Base-by-base conservation (phyloP, 2,888 invertebrate genomes). In the Hedychridium roseum region DNA sequence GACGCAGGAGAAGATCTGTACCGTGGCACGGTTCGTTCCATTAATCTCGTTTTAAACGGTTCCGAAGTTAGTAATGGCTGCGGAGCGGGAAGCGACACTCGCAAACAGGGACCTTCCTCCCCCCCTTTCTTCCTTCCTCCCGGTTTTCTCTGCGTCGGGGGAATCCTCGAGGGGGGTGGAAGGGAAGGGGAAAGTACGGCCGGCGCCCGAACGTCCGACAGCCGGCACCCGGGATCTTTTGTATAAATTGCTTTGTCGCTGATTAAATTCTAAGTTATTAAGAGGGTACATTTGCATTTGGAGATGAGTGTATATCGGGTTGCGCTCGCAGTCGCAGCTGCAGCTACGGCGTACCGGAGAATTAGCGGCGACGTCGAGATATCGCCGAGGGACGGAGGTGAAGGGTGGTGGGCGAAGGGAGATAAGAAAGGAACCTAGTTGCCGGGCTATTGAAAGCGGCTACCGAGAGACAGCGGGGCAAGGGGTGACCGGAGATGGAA, bases 221-320 rank as follows among this genome's bases (percentile, higher is more conserved):
- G 18, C 17, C 5, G 32, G 26, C 14, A 40, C 18, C 18, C 34
- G 32, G 28, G 34, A 61, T 63, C 58, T 54, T 61, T 57, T 46
- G 55, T 50, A 47, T 46, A 53, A 62, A 64, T 59, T 55, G 56
- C 50, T 54, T 54, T 39, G 56, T 54, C 60, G 57, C 57, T 70
- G 57, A 65, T 67, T 65, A 65, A 64, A 68, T 68, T 65, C 48
- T 49, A 26, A 60, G 57, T 58, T 62, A 66, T 66, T 63, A 54
- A 66, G 39, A 41, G 36, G 23, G 39, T 36, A 43, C 48, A 47
- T 60, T 66, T 58, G 53, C 56, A 45, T 60, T 56, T 56, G 50
- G 37, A 50, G 57, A 57, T 53, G 57, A 60, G 60, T 66, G 51
- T 45, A 55, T 57, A 35, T 34, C 38, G 36, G 21, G 26, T n/a